phyloP scores from a whole-genome alignment of 2,797 vertebrate genomes.

The Hoplostethus atlanticus region DNA sequence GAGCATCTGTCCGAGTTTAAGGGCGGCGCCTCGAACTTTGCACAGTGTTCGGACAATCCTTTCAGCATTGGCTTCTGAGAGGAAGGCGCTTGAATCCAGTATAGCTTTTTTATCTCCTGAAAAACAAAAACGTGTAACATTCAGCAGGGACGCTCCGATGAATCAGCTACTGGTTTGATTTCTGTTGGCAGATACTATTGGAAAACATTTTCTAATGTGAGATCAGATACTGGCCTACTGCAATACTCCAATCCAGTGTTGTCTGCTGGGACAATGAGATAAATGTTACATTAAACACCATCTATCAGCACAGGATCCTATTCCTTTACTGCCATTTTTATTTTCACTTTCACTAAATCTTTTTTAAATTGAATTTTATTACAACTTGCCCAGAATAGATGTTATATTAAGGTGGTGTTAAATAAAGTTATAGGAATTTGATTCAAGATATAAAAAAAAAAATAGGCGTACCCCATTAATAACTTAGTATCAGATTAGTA shows the following conservation, averaged over 20 bases:
- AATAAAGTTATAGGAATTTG: too few species aligned
- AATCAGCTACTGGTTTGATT: not conserved
- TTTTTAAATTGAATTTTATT: not conserved
- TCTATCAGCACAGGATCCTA: not conserved
- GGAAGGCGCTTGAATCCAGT: slow-evolving; percentile 79
- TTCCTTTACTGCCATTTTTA: not conserved
- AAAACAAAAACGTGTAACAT: not conserved
- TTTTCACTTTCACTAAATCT: too few species aligned
- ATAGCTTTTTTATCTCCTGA: slow-evolving; percentile 59
- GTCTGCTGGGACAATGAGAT: not conserved
- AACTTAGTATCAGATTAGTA: too few species aligned
- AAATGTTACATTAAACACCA: not conserved
- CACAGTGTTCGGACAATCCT: slow-evolving; percentile 90
- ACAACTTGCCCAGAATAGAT: not conserved
- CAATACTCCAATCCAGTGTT: not conserved
- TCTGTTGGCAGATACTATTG: not conserved
- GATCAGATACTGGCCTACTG: not conserved
- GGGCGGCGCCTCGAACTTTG: slow-evolving; percentile 90
- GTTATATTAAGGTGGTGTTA: not conserved
- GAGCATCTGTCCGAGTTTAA: slow-evolving; percentile 93
- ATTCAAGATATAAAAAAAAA: not conserved
- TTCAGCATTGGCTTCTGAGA: slow-evolving; percentile 90
- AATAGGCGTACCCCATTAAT: too few species aligned
- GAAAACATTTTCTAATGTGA: not conserved
- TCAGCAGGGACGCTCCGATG: not conserved